A percentile compares a stretch with the other conserved stretches of the same genome.
phyloP scores from a whole-genome alignment of 2,113 vertebrate genomes.

The Pseudolaguvia tuberculata region DNA sequence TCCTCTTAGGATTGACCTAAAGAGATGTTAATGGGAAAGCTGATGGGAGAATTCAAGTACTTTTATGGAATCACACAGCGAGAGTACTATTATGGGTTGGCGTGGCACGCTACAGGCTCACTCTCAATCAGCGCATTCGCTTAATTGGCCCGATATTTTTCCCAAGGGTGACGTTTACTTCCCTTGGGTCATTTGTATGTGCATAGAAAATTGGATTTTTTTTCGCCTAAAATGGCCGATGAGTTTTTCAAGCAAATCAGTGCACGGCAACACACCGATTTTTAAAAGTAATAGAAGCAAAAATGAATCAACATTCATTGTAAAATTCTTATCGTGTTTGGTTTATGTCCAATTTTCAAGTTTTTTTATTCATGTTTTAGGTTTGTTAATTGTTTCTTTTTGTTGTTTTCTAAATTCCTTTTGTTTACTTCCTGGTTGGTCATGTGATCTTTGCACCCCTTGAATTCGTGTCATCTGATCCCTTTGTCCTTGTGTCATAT shows the following conservation, averaged over 20 bases:
- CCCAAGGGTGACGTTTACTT: constrained; percentile 21
- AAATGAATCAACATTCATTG: neutral
- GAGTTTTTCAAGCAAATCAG: constrained; percentile 50
- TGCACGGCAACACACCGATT: constrained; percentile 35
- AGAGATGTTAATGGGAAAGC: constrained; percentile 36
- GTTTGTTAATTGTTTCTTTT: too few species aligned
- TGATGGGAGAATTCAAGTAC: constrained; percentile 26
- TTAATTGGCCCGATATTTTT: neutral
- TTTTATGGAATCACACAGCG: constrained; percentile 26
- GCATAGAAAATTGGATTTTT: constrained; percentile 26
- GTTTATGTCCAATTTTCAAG: too few species aligned
- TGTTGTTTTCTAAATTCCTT: too few species aligned
- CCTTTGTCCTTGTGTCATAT: too few species aligned
- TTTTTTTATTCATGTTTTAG: too few species aligned
- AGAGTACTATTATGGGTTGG: constrained; percentile 22
- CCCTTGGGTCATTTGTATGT: constrained; percentile 22
- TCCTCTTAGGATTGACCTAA: constrained; percentile 40
- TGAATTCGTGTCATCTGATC: too few species aligned
- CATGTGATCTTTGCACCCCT: too few species aligned
- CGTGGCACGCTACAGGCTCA: constrained; percentile 6
- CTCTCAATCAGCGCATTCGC: constrained; percentile 10
- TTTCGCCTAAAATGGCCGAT: constrained; percentile 33
- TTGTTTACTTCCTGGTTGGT: too few species aligned
- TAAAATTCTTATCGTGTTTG: too few species aligned
- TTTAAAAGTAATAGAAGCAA: neutral